These are phyloP conservation scores for Chlorodrepanis virens DNA, from an alignment of 2,113 vertebrate genomes.

Conservation along the genomic window DNA sequence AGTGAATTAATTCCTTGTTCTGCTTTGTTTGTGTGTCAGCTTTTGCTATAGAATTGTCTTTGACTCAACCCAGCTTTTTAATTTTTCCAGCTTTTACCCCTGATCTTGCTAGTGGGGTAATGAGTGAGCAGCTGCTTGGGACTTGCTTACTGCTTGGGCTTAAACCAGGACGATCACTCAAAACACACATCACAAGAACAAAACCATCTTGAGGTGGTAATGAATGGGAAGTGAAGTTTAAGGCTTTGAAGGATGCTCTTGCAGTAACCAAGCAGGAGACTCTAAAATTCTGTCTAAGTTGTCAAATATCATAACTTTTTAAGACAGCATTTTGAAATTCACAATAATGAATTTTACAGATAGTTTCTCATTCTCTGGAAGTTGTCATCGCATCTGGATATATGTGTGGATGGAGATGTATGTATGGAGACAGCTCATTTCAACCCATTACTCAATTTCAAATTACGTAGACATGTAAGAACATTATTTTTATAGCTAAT, in stretches of 20 bases:
- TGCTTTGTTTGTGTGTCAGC: rapidly evolving
- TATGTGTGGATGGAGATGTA: neutral
- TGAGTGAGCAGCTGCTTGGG: rapidly evolving
- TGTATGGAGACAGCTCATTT: neutral
- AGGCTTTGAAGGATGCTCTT: neutral
- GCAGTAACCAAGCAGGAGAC: neutral
- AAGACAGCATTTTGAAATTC: neutral
- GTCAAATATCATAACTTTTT: neutral
- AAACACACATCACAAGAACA: neutral
- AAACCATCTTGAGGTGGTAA: neutral
- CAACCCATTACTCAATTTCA: neutral
- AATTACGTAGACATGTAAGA: neutral
- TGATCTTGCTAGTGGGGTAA: neutral
- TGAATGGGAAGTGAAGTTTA: neutral
- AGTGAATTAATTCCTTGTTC: neutral
- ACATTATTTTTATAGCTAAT: neutral
- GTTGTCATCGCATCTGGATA: neutral
- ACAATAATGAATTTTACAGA: neutral
- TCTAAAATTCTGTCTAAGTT: neutral
- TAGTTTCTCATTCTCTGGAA: neutral
- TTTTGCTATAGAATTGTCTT: neutral
- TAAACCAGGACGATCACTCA: neutral
- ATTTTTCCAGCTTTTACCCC: neutral
- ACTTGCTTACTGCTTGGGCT: neutral
- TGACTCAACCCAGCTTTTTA: neutral